phyloP scores from a whole-genome alignment of 2,797 vertebrate genomes.

The Denticeps clupeoides region DNA sequence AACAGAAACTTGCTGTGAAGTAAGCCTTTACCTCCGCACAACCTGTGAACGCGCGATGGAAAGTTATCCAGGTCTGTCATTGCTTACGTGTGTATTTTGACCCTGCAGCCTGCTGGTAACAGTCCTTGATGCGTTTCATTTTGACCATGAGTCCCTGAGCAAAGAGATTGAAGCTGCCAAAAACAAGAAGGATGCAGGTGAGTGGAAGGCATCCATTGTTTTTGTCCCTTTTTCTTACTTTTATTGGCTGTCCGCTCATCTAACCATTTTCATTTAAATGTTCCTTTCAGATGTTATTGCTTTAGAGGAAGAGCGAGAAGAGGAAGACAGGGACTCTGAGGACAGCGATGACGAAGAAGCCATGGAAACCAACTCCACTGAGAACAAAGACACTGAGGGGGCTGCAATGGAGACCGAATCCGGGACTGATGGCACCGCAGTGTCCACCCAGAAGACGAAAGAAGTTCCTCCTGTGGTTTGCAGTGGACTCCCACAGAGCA shows the following conservation, averaged over 20 bases:
- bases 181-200: slow-evolving; percentile 60
- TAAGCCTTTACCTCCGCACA: too few relatives aligned
- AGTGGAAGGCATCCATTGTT: slow-evolving; percentile 18
- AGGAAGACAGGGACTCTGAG: slow-evolving; percentile 54
- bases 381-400: background rate
- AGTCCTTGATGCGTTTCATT: slow-evolving; percentile 89
- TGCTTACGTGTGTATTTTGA: too few relatives aligned
- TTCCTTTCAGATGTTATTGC: slow-evolving; percentile 31
- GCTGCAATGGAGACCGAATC: slow-evolving; percentile 3
- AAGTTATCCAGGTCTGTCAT: too few relatives aligned
- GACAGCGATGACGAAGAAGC: slow-evolving; percentile 42
- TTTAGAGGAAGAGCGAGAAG: slow-evolving; percentile 37
- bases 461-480: slow-evolving; percentile 13
- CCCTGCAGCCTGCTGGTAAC: slow-evolving; percentile 73
- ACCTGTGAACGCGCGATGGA: too few relatives aligned
- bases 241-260: too few relatives aligned
- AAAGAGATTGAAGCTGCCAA: slow-evolving; percentile 72
- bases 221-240: background rate
- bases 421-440: slow-evolving; percentile 18
- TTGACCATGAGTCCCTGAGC: slow-evolving; percentile 77
- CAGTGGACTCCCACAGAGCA: slow-evolving; percentile 69
- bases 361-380: slow-evolving; percentile 36
- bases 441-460: slow-evolving; percentile 22
- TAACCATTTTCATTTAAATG: background rate
- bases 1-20: slow-evolving; percentile 87